Base-by-base conservation (phyloP, 2,888 invertebrate genomes). In the Hirtodrosophila trivittata region DNA sequence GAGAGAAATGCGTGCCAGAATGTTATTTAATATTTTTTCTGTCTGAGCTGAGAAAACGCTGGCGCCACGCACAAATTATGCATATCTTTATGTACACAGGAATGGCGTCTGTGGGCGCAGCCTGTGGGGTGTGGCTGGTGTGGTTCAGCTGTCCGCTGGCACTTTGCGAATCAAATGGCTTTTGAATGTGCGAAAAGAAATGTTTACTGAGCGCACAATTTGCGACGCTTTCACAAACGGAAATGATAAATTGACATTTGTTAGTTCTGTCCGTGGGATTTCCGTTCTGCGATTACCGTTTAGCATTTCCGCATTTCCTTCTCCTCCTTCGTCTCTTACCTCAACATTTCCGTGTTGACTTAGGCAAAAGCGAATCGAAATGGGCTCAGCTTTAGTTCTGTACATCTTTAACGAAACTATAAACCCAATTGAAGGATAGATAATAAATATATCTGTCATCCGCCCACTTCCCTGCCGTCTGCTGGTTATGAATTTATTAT, bases 241-340 rank as follows among this genome's bases (percentile, higher is more conserved):
- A 84, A 86, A 81, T 84, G 86, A 86, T 84, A 86, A 84, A 86
- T 83, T 84, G 84, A 73, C 77, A 72, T 77, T 72, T 68, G 54
- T 52, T 46, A 59, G 43, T 57, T 66, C 47, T 63, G 43, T 41
- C 62, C 54, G 45, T 52, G 47, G 62, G 65, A 68, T 75, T 66
- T 75, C 70, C 66, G 73, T 50, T 58, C 43, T 50, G 39, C 41
- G 51, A 62, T 49, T 54, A 49, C 74, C 49, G 46, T 60, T 67
- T 50, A 38, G 25, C 63, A 55, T 67, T 72, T 67, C 51, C 56
- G 35, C 18, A n/a, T n/a, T n/a, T n/a, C n/a, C 54, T 30, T 55
- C 38, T 54, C 46, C 49, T 63, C 46, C 60, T 25, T n/a, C 42
- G 30, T 42, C 18, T 49, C 13, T 9, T 42, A 39, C 66, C 42